phyloP scores from a whole-genome alignment of 2,888 invertebrate genomes.

The Ectobius pallidus region DNA sequence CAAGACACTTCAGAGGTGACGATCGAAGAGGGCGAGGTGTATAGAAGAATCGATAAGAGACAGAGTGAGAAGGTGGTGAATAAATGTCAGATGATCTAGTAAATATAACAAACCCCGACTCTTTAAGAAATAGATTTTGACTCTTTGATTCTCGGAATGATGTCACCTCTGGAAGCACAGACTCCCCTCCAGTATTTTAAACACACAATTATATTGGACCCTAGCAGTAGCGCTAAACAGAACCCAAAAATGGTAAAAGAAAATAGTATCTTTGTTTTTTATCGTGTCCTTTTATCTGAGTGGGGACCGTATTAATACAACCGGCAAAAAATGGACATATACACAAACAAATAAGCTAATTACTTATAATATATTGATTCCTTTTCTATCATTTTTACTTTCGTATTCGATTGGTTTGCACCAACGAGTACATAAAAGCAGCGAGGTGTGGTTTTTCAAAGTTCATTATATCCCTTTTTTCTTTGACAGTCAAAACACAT shows the following conservation, averaged over 20 bases:
- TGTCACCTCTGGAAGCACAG: constrained; percentile 18
- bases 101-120: neutral
- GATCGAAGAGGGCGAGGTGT: neutral
- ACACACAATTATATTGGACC: constrained; percentile 42
- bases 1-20: constrained; percentile 11
- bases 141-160: neutral
- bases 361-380: constrained; percentile 39
- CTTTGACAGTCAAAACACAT: constrained; percentile 23
- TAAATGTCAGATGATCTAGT: neutral
- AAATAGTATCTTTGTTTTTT: constrained; percentile 38
- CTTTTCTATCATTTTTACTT: constrained; percentile 18
- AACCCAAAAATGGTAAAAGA: constrained; percentile 40
- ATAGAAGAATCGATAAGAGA: neutral
- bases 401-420: too few species aligned
- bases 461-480: constrained; percentile 28
- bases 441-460: constrained; percentile 35
- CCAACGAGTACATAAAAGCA: constrained; percentile 36
- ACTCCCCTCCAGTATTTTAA: constrained; percentile 33
- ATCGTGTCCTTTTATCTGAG: constrained; percentile 30
- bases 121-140: neutral
- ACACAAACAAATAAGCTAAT: constrained; percentile 44
- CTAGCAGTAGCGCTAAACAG: constrained; percentile 41
- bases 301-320: constrained; percentile 41
- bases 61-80: neutral
- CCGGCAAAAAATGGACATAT: constrained; percentile 43